Conservation (phyloP, 2,797 vertebrate species). For the Perdix hodgsoniae region DNA sequence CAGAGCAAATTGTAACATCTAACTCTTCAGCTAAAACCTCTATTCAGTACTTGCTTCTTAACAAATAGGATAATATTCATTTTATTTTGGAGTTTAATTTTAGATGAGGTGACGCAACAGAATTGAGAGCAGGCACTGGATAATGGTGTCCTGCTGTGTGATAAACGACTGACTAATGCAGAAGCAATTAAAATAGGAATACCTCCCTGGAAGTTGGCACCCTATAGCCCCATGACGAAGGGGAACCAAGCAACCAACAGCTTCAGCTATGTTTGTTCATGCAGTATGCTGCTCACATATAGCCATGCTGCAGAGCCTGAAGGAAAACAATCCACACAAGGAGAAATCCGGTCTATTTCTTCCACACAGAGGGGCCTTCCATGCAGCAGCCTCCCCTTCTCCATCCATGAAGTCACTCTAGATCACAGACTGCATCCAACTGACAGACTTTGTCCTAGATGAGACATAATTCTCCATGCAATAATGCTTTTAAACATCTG, state of each 20-base stretch:
- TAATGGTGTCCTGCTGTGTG: not conserved
- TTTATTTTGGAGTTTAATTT: conserved; percentile 18
- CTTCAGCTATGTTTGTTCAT: not conserved
- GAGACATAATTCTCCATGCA: not conserved
- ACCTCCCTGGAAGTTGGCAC: not conserved
- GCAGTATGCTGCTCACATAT: not conserved
- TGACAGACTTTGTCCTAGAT: not conserved
- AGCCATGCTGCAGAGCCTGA: not conserved
- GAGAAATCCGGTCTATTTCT: not conserved
- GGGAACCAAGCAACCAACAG: not conserved
- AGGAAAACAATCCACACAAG: not conserved
- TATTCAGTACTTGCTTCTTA: not conserved
- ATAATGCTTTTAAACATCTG: not conserved
- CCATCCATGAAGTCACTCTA: not conserved
- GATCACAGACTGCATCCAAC: not conserved
- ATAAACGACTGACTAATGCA: not conserved
- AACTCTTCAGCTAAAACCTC: not conserved
- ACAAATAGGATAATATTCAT: not conserved
- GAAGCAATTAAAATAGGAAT: conserved; percentile 11
- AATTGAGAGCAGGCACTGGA: not conserved
- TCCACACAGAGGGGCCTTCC: not conserved
- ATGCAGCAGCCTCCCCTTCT: not conserved
- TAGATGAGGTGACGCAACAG: not conserved
- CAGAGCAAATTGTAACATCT: not conserved
- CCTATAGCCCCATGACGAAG: not conserved